A percentile compares a stretch with the other conserved stretches of the same genome.
phyloP scores from a whole-genome alignment of 2,113 vertebrate species.

The Forbesichthys agassizii region DNA sequence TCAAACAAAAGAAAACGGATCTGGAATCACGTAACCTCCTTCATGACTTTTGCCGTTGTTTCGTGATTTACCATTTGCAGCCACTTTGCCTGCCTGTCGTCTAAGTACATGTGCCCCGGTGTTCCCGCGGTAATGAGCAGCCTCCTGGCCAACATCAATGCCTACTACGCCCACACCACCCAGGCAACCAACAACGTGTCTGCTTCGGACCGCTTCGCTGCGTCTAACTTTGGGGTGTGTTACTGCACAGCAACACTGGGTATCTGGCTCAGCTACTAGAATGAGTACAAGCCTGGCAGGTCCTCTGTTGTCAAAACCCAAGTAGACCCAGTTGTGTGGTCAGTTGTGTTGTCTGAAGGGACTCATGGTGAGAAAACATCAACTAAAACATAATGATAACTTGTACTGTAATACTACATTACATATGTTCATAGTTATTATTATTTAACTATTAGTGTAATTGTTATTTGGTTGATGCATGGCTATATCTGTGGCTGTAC shows the following conservation, averaged over 20 bases:
- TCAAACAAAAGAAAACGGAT: too few species aligned
- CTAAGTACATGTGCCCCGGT: constrained; percentile 53
- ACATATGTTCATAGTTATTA: too few species aligned
- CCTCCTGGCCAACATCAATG: constrained; percentile 97
- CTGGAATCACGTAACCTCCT: too few species aligned
- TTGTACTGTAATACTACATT: too few species aligned
- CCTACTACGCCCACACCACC: constrained; percentile 98
- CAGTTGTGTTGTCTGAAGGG: too few species aligned
- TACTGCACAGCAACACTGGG: not conserved
- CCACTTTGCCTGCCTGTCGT: constrained; percentile 18
- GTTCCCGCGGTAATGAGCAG: constrained; percentile 98
- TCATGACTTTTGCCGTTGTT: not conserved
- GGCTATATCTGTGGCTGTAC: not conserved
- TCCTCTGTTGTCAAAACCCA: too few species aligned
- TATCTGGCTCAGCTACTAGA: too few species aligned
- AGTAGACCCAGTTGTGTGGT: too few species aligned
- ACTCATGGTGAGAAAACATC: too few species aligned
- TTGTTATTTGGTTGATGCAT: not conserved
- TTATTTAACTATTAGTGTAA: not conserved
- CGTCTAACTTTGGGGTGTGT: constrained; percentile 96
- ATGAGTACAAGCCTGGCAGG: too few species aligned
- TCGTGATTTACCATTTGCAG: constrained; percentile 13
- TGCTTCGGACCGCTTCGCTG: constrained; percentile 95
- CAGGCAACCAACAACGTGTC: constrained; percentile 94
- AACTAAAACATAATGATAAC: too few species aligned